Conservation (phyloP, 2,888 invertebrate genomes). For the Pyrochroa serraticornis region DNA sequence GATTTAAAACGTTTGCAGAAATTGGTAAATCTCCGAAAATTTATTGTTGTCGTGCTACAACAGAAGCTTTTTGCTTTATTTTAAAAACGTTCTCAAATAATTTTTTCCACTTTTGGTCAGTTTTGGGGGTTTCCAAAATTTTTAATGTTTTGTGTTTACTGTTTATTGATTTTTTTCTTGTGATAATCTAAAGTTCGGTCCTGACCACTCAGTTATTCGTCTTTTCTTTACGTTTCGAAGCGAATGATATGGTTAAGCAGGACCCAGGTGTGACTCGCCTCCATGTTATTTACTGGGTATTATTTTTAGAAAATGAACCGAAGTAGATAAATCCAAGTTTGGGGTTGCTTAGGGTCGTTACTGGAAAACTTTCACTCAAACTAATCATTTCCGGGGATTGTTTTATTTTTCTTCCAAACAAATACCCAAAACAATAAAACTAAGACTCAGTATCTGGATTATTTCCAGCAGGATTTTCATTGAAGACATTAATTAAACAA, state of each 20-base stretch:
- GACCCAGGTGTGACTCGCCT: constrained; percentile 51
- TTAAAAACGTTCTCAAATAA: too few species aligned
- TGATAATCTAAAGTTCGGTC: too few species aligned
- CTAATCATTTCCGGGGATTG: constrained; percentile 40
- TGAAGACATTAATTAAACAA: not conserved
- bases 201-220: too few species aligned
- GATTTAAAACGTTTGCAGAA: too few species aligned
- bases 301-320: constrained; percentile 56
- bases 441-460: not conserved
- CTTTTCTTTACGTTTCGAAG: not conserved
- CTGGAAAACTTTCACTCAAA: constrained; percentile 41
- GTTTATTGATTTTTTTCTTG: too few species aligned
- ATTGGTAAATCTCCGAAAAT: too few species aligned
- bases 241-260: constrained; percentile 30
- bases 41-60: too few species aligned
- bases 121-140: too few species aligned
- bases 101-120: too few species aligned
- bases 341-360: constrained; percentile 35
- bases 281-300: constrained; percentile 52
- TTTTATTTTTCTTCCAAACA: constrained; percentile 24
- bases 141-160: too few species aligned
- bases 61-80: too few species aligned
- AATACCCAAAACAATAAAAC: constrained; percentile 18
- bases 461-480: not conserved
- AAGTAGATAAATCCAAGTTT: constrained; percentile 53